Evolutionary conservation across 2,797 vertebrate genomes (phyloP).

Genomic region (Loriculus beryllinus): DNA sequence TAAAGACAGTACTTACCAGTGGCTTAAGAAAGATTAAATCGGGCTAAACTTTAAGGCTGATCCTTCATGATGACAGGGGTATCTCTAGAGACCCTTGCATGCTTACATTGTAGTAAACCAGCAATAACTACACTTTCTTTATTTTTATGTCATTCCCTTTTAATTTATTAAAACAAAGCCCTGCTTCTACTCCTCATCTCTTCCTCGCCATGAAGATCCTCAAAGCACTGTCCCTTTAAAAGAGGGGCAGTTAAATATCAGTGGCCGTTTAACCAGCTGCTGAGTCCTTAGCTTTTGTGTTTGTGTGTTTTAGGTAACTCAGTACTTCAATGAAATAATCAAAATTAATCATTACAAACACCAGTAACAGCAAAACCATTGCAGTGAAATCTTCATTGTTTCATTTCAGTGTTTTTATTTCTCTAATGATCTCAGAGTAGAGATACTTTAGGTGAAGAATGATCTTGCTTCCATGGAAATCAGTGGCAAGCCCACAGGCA

Average conservation of each 20-base stretch:
- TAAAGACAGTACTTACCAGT: not conserved
- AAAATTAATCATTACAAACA: not conserved
- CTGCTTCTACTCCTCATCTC: not conserved
- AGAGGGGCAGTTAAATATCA: not conserved
- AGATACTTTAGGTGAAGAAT: not conserved
- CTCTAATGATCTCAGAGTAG: not conserved
- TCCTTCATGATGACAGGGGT: not conserved
- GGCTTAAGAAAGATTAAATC: conserved; percentile 8
- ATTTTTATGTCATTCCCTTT: not conserved
- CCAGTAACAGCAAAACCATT: not conserved
- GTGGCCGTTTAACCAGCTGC: not conserved
- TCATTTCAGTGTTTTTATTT: not conserved
- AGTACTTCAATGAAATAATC: not conserved
- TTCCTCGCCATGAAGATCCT: not conserved
- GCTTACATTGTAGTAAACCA: not conserved
- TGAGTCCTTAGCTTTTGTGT: not conserved
- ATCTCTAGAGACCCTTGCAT: not conserved
- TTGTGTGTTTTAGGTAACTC: not conserved
- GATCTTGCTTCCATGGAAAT: not conserved
- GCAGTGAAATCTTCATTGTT: not conserved
- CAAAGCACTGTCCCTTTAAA: not conserved
- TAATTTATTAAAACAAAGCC: not conserved
- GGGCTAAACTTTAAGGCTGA: not conserved
- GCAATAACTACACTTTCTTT: not conserved
- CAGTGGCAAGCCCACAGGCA: not conserved